phyloP scores from a whole-genome alignment of 2,113 vertebrate species.

The Buteo buteo region DNA sequence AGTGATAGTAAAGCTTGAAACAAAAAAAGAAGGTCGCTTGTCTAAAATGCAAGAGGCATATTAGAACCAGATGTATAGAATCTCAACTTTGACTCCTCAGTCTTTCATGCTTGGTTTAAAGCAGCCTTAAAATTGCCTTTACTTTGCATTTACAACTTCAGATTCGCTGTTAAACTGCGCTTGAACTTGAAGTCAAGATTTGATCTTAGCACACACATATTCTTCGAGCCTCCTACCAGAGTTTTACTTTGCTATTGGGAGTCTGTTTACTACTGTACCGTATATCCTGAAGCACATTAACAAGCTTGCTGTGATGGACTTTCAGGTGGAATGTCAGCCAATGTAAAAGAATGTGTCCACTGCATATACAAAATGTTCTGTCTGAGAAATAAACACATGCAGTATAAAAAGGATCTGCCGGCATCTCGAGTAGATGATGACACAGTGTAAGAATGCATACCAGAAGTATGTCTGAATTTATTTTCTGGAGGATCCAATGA shows the following conservation, averaged over 20 bases:
- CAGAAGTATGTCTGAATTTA: slow-evolving; percentile 24
- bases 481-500: background rate
- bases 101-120: slow-evolving; percentile 78
- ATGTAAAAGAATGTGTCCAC: slow-evolving; percentile 35
- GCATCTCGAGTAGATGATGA: slow-evolving; percentile 5
- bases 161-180: slow-evolving; percentile 75
- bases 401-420: background rate
- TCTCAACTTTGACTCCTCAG: slow-evolving; percentile 72
- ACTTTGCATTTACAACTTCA: slow-evolving; percentile 77
- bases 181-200: slow-evolving; percentile 75
- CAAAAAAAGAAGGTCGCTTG: slow-evolving; percentile 65
- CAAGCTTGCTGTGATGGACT: slow-evolving; percentile 53
- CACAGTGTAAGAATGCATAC: background rate
- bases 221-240: slow-evolving; percentile 49
- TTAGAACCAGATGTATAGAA: slow-evolving; percentile 77
- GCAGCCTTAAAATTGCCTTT: slow-evolving; percentile 72
- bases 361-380: background rate
- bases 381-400: slow-evolving; percentile 1
- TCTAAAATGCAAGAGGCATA: slow-evolving; percentile 65
- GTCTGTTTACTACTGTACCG: slow-evolving; percentile 51
- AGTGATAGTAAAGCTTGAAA: slow-evolving; percentile 58
- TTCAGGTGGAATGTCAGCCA: slow-evolving; percentile 66
- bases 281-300: slow-evolving; percentile 64
- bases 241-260: slow-evolving; percentile 69
- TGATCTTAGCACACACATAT: slow-evolving; percentile 54